These are phyloP conservation scores for Sporophila hypoxantha DNA, from an alignment of 2,113 vertebrate species.

Conservation along the genomic window DNA sequence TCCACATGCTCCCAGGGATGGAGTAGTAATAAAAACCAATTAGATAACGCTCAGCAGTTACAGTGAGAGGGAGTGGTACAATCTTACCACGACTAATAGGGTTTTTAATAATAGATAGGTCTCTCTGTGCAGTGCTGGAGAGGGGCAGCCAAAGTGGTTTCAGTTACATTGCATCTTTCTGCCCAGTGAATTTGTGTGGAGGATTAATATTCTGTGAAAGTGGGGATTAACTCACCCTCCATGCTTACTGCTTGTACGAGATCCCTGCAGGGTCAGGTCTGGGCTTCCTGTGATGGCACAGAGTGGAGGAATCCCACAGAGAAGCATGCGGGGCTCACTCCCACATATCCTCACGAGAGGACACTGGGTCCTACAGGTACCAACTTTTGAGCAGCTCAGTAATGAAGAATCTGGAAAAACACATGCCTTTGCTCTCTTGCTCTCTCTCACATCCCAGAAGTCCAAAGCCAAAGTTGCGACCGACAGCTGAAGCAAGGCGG, in stretches of 20 bases:
- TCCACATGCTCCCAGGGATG: conserved; percentile 52
- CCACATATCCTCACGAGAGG: accelerated
- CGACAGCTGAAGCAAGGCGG: not conserved
- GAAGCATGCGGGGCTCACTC: not conserved
- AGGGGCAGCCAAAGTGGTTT: conserved; percentile 47
- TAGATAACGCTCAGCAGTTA: conserved; percentile 60
- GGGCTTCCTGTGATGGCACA: not conserved
- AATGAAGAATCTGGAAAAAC: not conserved
- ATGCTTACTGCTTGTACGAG: not conserved
- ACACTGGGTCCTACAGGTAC: not conserved
- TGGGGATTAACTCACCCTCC: not conserved
- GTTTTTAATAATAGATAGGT: conserved; percentile 72
- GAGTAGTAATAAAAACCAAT: conserved; percentile 70
- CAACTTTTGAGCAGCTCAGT: not conserved
- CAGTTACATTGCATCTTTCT: conserved; percentile 55
- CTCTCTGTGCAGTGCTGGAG: conserved; percentile 29
- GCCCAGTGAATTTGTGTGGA: conserved; percentile 25
- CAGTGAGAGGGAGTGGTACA: conserved; percentile 49
- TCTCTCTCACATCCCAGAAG: not conserved
- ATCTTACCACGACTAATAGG: conserved; percentile 66
- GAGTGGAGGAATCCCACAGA: not conserved
- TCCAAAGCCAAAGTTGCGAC: not conserved
- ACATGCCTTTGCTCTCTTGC: not conserved
- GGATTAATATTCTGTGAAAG: conserved; percentile 45
- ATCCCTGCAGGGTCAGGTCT: not conserved